These are phyloP conservation scores for Trachurus trachurus DNA, from an alignment of 2,797 vertebrate species.

Conservation along the genomic window DNA sequence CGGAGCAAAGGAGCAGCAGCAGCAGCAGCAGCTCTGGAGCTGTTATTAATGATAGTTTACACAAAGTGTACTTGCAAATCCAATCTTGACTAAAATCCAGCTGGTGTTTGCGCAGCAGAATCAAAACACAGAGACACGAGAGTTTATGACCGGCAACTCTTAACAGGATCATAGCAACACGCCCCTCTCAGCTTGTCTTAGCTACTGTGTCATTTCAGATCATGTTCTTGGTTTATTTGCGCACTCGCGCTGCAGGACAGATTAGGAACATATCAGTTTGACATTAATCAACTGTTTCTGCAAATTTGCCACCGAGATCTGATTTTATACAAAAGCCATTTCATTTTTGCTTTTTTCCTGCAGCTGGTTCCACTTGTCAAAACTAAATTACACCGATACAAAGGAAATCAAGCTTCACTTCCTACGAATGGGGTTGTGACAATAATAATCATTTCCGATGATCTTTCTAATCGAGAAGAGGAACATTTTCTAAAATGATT, in stretches of 20 bases:
- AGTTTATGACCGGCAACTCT: conserved; percentile 61
- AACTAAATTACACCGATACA: background rate
- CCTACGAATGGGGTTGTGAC: background rate
- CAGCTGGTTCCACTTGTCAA: background rate
- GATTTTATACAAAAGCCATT: background rate
- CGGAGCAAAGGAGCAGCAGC: background rate
- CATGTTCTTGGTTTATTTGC: conserved; percentile 6
- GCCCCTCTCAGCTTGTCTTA: background rate
- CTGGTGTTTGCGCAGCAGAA: conserved; percentile 63
- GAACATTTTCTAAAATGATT: background rate
- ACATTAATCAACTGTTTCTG: background rate
- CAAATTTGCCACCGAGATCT: background rate
- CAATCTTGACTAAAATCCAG: conserved; percentile 37
- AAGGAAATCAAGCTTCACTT: background rate
- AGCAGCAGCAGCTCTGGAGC: background rate
- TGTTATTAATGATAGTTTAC: conserved; percentile 19
- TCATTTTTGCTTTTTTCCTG: background rate
- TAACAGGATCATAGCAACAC: conserved; percentile 52
- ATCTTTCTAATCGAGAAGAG: background rate
- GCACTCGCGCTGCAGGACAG: background rate
- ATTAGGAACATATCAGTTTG: background rate
- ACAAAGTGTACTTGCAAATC: conserved; percentile 38
- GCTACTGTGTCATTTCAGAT: conserved; percentile 20
- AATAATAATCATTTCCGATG: background rate
- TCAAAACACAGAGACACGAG: conserved; percentile 46